Evolutionary conservation across 2,113 vertebrate species (phyloP), one percentile per base, ranked within the genome.

Genomic region (Cyprinodon tularosa): DNA sequence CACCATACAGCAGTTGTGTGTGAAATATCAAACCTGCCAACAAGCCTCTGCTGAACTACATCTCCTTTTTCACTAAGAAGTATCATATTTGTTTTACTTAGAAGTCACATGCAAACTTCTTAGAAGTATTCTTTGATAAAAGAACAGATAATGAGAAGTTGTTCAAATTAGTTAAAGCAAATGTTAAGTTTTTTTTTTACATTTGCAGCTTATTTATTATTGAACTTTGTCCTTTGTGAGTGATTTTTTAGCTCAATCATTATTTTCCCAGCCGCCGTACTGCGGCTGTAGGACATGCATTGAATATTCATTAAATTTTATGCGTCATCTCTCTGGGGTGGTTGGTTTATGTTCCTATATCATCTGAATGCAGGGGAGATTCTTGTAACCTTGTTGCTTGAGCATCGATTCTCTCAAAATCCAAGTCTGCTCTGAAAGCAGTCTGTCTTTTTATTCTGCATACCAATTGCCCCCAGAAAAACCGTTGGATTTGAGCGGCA

Each of bases 291-390:
- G 57, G 45, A 61, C 61, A 68, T 71, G 50, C 42, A 63, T 72
- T 84, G 79, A 89, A 90, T 88, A 90, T 90, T 90, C 77, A 89
- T 89, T 61, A 78, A 66, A 76, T 13, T 66, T 48, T 47, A 22
- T 81, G 81, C 77, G 83, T 77, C 80, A 80, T 88, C 73, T 88
- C 80, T 84, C 68, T 48, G 39, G 82, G 88, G 85, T 80, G 88
- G 68, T 40, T 66, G 67, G 44, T 79, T 60, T 80, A 78, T 7
- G 17, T 71, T 66, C 59, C 75, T 85, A 44, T 82, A 88, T 89
- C 76, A 84, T 84, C 70, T 76, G 40, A 76, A 90, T 84, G 74
- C 86, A 89, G 86, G 62, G 76, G 72, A 12, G 80, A 77, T 84
- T 80, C 74, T 77, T 71, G 71, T 83, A 78, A 85, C 72, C 80